These are phyloP conservation scores for Eurytoma adleriae DNA, from an alignment of 2,888 invertebrate genomes.

Conservation along the genomic window DNA sequence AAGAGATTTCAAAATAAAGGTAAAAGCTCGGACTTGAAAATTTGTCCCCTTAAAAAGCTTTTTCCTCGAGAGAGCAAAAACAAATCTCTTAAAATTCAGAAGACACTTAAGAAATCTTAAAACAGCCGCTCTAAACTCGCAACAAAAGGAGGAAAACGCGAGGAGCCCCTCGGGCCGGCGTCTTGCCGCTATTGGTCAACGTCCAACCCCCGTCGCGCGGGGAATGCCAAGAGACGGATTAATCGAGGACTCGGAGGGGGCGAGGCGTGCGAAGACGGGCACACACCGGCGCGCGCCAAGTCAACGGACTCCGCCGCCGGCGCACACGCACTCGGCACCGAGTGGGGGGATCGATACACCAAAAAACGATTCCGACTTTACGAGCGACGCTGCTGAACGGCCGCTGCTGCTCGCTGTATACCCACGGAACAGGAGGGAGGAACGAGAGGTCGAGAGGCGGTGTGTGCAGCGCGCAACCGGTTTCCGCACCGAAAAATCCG, in stretches of 20 bases:
- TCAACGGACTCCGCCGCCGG: neutral
- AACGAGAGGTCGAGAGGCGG: neutral
- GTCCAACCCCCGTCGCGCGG: neutral
- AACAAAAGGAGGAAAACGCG: too few species aligned
- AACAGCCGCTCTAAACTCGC: too few species aligned
- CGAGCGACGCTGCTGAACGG: neutral
- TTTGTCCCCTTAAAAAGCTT: too few species aligned
- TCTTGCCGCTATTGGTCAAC: too few species aligned
- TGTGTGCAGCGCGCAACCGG: constrained; percentile 21
- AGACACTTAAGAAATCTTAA: too few species aligned
- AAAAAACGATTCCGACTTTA: constrained; percentile 49
- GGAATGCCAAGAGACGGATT: neutral
- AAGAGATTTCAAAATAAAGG: too few species aligned
- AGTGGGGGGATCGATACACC: constrained; percentile 15
- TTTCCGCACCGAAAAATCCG: constrained; percentile 36
- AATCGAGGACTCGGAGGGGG: neutral
- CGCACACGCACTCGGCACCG: neutral
- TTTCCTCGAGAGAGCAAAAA: too few species aligned
- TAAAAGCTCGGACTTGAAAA: too few species aligned
- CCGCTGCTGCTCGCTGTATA: neutral
- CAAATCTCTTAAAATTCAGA: too few species aligned
- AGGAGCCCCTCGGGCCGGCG: too few species aligned
- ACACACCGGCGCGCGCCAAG: neutral
- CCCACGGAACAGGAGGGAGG: neutral
- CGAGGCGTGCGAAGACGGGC: neutral